phyloP scores from a whole-genome alignment of 92 coral and sea anemone species.

The Zoanthus sansibaricus region DNA sequence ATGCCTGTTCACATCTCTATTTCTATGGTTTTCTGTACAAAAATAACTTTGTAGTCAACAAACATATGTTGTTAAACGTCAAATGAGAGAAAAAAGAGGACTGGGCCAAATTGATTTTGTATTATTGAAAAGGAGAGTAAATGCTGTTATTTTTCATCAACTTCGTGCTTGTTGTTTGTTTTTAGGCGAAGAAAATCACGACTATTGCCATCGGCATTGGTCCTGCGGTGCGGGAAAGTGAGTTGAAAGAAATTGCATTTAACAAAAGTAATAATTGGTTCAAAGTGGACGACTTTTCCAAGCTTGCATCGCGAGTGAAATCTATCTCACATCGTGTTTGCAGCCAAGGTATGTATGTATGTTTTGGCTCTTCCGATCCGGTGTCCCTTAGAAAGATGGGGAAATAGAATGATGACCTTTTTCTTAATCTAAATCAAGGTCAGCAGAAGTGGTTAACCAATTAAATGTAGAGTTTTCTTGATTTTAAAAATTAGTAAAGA shows the following conservation, averaged over 20 bases:
- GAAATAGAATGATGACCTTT: too few relatives aligned
- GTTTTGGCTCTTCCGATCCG: too few relatives aligned
- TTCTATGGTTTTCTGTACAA: too few relatives aligned
- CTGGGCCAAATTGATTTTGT: background rate
- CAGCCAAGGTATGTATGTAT: slow-evolving; percentile 69
- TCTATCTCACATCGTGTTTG: slow-evolving; percentile 71
- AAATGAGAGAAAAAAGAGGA: too few relatives aligned
- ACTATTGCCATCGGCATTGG: slow-evolving; percentile 77
- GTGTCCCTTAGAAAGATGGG: too few relatives aligned
- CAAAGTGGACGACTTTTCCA: slow-evolving; percentile 60
- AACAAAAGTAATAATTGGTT: slow-evolving; percentile 60
- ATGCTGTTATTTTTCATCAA: background rate
- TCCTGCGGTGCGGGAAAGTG: slow-evolving; percentile 62
- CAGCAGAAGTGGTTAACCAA: too few relatives aligned
- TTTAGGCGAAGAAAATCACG: slow-evolving; percentile 74
- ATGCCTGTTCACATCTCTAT: too few relatives aligned
- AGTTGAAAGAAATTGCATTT: slow-evolving; percentile 70
- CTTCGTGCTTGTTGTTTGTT: background rate
- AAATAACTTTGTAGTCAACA: too few relatives aligned
- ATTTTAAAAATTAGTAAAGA: too few relatives aligned
- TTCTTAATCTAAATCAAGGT: too few relatives aligned
- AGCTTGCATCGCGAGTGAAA: slow-evolving; percentile 57
- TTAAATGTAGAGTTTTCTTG: too few relatives aligned
- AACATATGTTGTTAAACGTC: too few relatives aligned
- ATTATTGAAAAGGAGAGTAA: background rate